phyloP scores from a whole-genome alignment of 2,888 invertebrate genomes.

The Strigamia maritima region DNA sequence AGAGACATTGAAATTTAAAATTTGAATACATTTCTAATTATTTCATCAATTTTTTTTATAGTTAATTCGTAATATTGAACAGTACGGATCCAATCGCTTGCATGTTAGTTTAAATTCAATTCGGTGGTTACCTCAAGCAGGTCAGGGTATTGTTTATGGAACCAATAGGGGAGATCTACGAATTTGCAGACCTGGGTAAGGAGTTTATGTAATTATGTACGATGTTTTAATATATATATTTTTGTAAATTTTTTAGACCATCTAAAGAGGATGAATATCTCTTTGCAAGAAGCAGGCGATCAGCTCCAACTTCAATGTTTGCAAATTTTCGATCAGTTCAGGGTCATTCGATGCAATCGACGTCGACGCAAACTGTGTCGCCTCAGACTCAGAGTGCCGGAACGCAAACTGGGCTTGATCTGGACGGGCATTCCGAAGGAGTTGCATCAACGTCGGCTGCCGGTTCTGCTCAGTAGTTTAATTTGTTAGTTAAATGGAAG shows the following conservation, averaged over 20 bases:
- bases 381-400: slow-evolving; percentile 38
- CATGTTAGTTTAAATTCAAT: slow-evolving; percentile 78
- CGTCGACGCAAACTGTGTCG: slow-evolving; percentile 34
- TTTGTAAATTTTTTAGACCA: neutral
- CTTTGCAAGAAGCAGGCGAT: neutral
- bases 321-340: neutral
- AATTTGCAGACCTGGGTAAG: slow-evolving; percentile 41
- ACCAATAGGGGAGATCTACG: slow-evolving; percentile 75
- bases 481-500: neutral
- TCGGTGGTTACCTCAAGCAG: slow-evolving; percentile 76
- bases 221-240: neutral
- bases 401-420: slow-evolving; percentile 34
- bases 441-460: neutral
- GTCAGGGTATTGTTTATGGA: slow-evolving; percentile 79
- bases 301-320: neutral
- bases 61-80: slow-evolving; percentile 63
- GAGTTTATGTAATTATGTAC: neutral
- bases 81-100: slow-evolving; percentile 60
- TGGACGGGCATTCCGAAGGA: slow-evolving; percentile 13
- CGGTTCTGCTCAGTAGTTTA: slow-evolving; percentile 9
- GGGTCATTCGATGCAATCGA: slow-evolving; percentile 22
- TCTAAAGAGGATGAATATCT: slow-evolving; percentile 31
- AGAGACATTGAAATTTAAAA: neutral
- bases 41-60: slow-evolving; percentile 43
- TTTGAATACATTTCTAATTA: neutral